Percentiles rank a stretch among this genome's conserved stretches.
These are phyloP conservation scores for Cettia cetti DNA, from an alignment of 2,113 vertebrate species.

Conservation along the genomic window DNA sequence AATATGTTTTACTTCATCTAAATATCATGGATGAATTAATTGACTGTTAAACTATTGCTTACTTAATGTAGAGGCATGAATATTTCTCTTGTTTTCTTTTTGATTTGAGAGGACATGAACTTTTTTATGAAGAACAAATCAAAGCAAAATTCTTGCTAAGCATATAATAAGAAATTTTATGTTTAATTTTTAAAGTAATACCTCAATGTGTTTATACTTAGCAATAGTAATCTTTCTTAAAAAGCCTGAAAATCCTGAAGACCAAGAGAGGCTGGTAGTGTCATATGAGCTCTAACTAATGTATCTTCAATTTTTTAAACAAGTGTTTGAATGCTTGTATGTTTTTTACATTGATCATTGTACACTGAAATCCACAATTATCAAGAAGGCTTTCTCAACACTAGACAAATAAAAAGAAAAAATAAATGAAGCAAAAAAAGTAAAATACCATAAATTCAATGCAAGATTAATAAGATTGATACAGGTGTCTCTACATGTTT, in stretches of 20 bases:
- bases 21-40: background rate
- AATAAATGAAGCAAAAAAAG: background rate
- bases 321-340: background rate
- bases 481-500: background rate
- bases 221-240: background rate
- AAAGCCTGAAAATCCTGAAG: background rate
- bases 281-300: background rate
- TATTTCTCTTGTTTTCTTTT: background rate
- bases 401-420: background rate
- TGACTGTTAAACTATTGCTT: background rate
- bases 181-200: background rate
- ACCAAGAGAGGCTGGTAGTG: background rate
- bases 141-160: background rate
- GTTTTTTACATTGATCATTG: background rate
- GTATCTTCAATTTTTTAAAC: background rate
- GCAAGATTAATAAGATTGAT: background rate
- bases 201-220: background rate
- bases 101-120: background rate
- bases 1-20: background rate
- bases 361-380: background rate
- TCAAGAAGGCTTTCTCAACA: background rate
- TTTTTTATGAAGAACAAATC: background rate
- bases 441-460: background rate
- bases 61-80: background rate
- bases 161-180: background rate